Evolutionary conservation across 2,888 invertebrate species (phyloP).

Genomic region (Sthenelais limicola): DNA sequence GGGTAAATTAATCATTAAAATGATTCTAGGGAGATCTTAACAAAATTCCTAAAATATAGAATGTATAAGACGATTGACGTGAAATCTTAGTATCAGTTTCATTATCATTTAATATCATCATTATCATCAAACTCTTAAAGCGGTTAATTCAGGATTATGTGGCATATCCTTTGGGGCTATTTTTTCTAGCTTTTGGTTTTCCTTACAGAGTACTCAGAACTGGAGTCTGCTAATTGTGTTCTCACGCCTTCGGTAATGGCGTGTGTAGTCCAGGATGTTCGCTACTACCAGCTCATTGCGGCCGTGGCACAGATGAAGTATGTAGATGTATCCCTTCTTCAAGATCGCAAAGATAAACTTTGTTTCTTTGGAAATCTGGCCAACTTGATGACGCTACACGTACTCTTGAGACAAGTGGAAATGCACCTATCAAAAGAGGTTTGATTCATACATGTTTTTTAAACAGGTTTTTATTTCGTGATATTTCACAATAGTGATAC

Average conservation of each 20-base stretch:
- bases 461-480: too few species aligned
- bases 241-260: background rate
- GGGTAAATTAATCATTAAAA: slow-evolving; percentile 58
- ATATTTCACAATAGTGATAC: too few species aligned
- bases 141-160: too few species aligned
- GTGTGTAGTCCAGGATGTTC: slow-evolving; percentile 7
- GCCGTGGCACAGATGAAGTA: slow-evolving; percentile 10
- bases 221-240: slow-evolving; percentile 24
- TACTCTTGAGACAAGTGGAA: slow-evolving; percentile 4
- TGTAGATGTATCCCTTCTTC: slow-evolving; percentile 58
- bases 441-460: too few species aligned
- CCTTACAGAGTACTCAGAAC: background rate
- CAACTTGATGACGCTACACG: slow-evolving; percentile 67
- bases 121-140: too few species aligned
- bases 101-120: background rate
- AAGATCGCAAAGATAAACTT: slow-evolving; percentile 55
- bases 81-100: background rate
- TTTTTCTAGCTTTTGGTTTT: too few species aligned
- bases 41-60: background rate
- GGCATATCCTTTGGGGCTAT: too few species aligned
- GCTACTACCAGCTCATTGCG: slow-evolving; percentile 12
- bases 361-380: slow-evolving; percentile 68
- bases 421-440: too few species aligned
- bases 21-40: background rate
- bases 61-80: background rate